Evolutionary conservation across 2,113 vertebrate species (phyloP), one percentile per base, ranked within the genome.

Genomic region (Alectura lathami): DNA sequence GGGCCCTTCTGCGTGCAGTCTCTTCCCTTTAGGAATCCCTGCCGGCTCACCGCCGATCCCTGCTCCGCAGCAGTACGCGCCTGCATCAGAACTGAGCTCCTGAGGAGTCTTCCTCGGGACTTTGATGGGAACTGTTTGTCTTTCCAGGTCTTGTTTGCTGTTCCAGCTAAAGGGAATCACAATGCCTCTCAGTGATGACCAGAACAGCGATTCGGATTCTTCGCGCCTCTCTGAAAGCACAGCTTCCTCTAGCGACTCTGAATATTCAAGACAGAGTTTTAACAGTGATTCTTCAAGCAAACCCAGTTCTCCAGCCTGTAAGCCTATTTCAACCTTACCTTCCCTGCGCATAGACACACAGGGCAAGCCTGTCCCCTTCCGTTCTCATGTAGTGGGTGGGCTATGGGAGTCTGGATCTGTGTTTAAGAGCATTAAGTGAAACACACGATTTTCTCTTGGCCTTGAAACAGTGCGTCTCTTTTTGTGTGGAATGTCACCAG

Each of bases 281-380:
- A 98, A 98, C 57, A 99, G 99, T 1, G 98, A 98, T 89, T 97
- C 98, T 92, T 99, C 99, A 87, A 99, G 99, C 98, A 99, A 99
- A 79, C 98, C 98, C 73, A 98, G 98, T 96, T 99, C 99, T 6
- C 99, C 99, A 54, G 98, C 98, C 0, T 99, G 99, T 99, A 97
- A 98, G 99, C 95, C 27, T 24, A 1, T 20, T 91, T 90, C 74
- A 84, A 8, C 77, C 80, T 68, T 72, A 45, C 83, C 54, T 91
- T 67, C 9, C 4, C 6, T 74, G 63, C 73, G 30, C 70, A 32
- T 40, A 29, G 32, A 45, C 22, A 47, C 79, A 43, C 66, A 62
- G 87, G 54, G 78, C 78, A 74, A 91, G 93, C 63, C 36, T 79
- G 12, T 29, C 32, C 85, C 8, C 0, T 87, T 93, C 87, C 50